These are phyloP conservation scores for Rhingia rostrata DNA, from an alignment of 2,888 invertebrate species.

Conservation along the genomic window DNA sequence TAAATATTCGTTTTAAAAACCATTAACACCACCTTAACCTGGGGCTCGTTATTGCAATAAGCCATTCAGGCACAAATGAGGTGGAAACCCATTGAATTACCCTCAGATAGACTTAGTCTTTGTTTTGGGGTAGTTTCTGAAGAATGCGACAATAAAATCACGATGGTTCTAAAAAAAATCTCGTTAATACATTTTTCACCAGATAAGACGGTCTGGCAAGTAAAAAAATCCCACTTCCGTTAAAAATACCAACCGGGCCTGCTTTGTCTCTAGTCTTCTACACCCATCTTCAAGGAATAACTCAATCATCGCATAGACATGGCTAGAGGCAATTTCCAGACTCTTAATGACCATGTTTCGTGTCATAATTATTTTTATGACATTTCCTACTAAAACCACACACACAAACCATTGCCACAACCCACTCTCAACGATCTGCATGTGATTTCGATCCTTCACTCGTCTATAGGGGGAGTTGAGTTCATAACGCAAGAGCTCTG, in stretches of 20 bases:
- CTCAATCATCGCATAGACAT: constrained; percentile 34
- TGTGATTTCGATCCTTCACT: constrained; percentile 26
- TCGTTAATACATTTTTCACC: constrained; percentile 4
- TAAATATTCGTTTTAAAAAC: constrained; percentile 45
- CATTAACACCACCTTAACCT: constrained; percentile 40
- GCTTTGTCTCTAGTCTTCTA: neutral
- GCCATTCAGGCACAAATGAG: constrained; percentile 51
- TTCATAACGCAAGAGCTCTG: constrained; percentile 11
- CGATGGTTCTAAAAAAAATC: neutral
- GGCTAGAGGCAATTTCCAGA: constrained; percentile 16
- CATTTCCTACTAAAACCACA: constrained; percentile 51
- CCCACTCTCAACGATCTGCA: constrained; percentile 13
- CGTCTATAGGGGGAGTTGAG: neutral
- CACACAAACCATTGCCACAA: neutral
- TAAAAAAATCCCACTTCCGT: constrained; percentile 25
- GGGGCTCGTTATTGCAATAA: constrained; percentile 42
- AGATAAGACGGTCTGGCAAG: constrained; percentile 36
- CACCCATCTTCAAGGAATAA: constrained; percentile 37
- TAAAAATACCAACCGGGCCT: neutral
- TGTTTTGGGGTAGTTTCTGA: constrained; percentile 1
- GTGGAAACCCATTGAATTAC: constrained; percentile 40
- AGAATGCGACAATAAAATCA: constrained; percentile 11
- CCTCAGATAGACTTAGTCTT: constrained; percentile 10
- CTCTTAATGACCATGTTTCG: constrained; percentile 54
- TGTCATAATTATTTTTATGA: constrained; percentile 65